A percentile compares a stretch with the other conserved stretches of the same genome.
phyloP scores from a whole-genome alignment of 2,113 vertebrate genomes.

The Eulacestoma nigropectus region DNA sequence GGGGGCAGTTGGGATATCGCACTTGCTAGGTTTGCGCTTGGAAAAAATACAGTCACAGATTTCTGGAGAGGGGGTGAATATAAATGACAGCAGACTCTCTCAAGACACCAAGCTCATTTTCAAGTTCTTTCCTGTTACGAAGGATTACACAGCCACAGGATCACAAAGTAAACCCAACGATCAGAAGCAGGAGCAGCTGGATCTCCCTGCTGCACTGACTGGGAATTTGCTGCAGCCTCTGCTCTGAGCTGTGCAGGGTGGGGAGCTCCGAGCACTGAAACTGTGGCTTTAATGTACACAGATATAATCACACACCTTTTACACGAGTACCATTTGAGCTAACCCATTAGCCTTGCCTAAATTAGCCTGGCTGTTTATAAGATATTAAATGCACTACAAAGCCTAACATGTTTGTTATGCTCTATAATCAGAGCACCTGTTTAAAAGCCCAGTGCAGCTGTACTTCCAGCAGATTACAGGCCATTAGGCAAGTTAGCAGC shows the following conservation, averaged over 20 bases:
- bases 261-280: background rate
- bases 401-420: slow-evolving; percentile 63
- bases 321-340: slow-evolving; percentile 36
- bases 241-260: background rate
- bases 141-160: background rate
- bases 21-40: background rate
- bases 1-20: background rate
- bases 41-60: background rate
- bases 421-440: slow-evolving; percentile 70
- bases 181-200: background rate
- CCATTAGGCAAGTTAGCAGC: slow-evolving; percentile 66
- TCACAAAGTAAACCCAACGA: background rate
- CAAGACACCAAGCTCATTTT: background rate
- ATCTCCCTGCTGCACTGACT: background rate
- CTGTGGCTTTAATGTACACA: background rate
- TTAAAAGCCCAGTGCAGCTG: slow-evolving; percentile 66
- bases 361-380: slow-evolving; percentile 68
- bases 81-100: background rate
- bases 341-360: slow-evolving; percentile 65
- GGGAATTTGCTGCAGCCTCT: accelerated
- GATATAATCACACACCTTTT: slow-evolving; percentile 37
- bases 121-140: background rate
- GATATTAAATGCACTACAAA: slow-evolving; percentile 67
- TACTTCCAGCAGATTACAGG: slow-evolving; percentile 60
- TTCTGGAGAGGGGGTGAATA: background rate